Percentiles rank a stretch among this genome's conserved stretches.
Evolutionary conservation across 2,888 invertebrate species (phyloP).

Genomic region (Aphidoletes aphidimyza): DNA sequence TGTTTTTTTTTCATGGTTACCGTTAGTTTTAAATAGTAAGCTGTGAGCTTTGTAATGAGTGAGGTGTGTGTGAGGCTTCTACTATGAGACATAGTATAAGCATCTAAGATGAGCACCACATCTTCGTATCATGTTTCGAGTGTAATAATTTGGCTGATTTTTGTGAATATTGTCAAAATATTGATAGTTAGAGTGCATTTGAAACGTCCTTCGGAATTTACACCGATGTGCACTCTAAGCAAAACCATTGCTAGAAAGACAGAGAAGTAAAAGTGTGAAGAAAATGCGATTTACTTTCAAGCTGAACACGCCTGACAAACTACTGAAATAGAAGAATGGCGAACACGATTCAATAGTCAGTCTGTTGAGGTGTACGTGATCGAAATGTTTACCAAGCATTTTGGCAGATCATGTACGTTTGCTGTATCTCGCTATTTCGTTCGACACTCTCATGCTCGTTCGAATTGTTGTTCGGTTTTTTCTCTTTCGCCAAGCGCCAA

Average conservation of each 20-base stretch:
- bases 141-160: neutral
- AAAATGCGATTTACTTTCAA: neutral
- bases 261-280: neutral
- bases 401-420: neutral
- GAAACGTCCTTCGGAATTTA: constrained; percentile 9
- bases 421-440: too few relatives aligned
- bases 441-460: neutral
- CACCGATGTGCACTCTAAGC: too few relatives aligned
- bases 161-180: neutral
- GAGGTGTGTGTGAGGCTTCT: too few relatives aligned
- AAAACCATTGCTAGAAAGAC: neutral
- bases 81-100: too few relatives aligned
- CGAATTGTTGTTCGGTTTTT: too few relatives aligned
- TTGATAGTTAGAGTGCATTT: too few relatives aligned
- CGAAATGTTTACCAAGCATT: constrained; percentile 13
- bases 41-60: too few relatives aligned
- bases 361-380: constrained; percentile 43
- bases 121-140: too few relatives aligned
- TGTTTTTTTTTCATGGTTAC: too few relatives aligned
- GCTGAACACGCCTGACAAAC: neutral
- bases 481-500: neutral
- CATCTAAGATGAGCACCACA: too few relatives aligned
- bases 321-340: neutral
- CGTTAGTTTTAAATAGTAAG: too few relatives aligned
- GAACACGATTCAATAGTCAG: constrained; percentile 10